phyloP scores from a whole-genome alignment of 53 echinoderm and acorn worm species.

The Astropecten irregularis region DNA sequence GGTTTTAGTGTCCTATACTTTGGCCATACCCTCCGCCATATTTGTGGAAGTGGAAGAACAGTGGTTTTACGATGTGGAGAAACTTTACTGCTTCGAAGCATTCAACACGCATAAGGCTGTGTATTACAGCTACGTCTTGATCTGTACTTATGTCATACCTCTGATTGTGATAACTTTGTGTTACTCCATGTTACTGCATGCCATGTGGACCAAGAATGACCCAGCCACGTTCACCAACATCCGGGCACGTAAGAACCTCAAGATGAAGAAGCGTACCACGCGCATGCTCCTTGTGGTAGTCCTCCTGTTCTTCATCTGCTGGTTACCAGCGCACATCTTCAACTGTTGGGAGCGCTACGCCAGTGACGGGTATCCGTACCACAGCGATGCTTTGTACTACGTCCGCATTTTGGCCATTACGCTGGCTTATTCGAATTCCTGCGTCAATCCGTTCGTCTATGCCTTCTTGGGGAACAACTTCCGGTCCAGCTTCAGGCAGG shows the following conservation, averaged over 20 bases:
- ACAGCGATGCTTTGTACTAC: constrained; percentile 8
- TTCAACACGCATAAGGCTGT: background rate
- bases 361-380: background rate
- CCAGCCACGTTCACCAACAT: background rate
- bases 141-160: constrained; percentile 31
- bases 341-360: constrained; percentile 73
- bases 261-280: constrained; percentile 81
- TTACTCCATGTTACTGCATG: constrained; percentile 9
- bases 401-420: constrained; percentile 60
- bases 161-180: constrained; percentile 12
- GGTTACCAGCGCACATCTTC: constrained; percentile 83
- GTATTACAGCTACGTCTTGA: constrained; percentile 33
- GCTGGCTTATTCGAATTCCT: constrained; percentile 89
- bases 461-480: constrained; percentile 97
- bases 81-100: constrained; percentile 15
- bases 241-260: background rate
- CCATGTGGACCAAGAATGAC: constrained; percentile 1
- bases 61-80: background rate
- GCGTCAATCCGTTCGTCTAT: constrained; percentile 94
- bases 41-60: constrained; percentile 16
- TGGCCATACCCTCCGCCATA: constrained; percentile 40
- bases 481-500: constrained; percentile 76
- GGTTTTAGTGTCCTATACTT: constrained; percentile 22
- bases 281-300: constrained; percentile 91
- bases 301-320: constrained; percentile 78